Conservation (phyloP, 2,113 vertebrate genomes). For the Notechis scutatus region DNA sequence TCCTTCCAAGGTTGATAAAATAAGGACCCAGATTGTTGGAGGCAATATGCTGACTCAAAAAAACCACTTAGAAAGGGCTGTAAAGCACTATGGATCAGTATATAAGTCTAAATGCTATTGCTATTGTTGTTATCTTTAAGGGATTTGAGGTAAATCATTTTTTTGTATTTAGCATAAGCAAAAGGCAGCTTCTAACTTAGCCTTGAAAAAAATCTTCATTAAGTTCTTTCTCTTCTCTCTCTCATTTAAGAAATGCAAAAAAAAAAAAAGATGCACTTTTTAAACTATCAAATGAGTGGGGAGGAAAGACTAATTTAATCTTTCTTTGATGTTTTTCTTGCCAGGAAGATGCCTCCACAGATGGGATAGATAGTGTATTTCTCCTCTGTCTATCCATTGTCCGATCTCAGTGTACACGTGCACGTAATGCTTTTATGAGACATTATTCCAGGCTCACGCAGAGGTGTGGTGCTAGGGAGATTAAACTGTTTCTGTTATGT, state of each 20-base stretch:
- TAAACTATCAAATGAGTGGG: slow-evolving; percentile 6
- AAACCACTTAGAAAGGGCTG: not conserved
- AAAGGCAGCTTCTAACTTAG: not conserved
- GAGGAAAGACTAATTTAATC: slow-evolving; percentile 12
- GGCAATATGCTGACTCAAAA: not conserved
- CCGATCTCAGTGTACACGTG: not conserved
- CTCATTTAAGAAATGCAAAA: slow-evolving; percentile 24
- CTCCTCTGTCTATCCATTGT: not conserved
- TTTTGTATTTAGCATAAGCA: not conserved
- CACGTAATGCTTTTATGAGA: slow-evolving; percentile 19
- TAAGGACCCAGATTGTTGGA: not conserved
- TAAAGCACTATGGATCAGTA: not conserved
- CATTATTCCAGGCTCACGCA: not conserved
- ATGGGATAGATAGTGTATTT: not conserved
- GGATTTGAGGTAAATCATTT: too few species aligned
- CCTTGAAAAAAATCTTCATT: slow-evolving; percentile 29
- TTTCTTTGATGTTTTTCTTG: slow-evolving; percentile 20
- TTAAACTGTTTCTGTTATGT: slow-evolving; percentile 29
- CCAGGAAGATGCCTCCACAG: not conserved
- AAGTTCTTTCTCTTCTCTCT: not conserved
- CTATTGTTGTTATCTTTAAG: not conserved
- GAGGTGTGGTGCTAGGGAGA: slow-evolving; percentile 13
- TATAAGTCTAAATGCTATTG: not conserved
- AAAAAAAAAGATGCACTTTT: slow-evolving; percentile 9
- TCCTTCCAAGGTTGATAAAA: not conserved